Evolutionary conservation across 2,797 vertebrate species (phyloP).

Genomic region (Apogon hyalosoma): DNA sequence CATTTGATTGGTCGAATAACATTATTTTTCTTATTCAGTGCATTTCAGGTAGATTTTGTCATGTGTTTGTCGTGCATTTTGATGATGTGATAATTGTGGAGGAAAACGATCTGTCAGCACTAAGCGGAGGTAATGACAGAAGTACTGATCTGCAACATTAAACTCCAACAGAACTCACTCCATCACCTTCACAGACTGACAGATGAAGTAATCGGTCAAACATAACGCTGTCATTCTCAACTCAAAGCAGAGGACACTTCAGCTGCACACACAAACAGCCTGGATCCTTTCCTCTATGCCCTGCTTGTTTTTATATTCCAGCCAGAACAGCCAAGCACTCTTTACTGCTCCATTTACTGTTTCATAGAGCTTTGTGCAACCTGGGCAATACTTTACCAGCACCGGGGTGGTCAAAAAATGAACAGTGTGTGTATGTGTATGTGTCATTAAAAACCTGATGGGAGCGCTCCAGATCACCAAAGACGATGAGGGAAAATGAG

Average conservation of each 20-base stretch:
- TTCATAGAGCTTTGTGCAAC: conserved; percentile 39
- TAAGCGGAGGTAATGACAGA: too few species aligned
- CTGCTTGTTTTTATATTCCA: conserved; percentile 27
- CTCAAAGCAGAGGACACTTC: not conserved
- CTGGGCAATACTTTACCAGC: conserved; percentile 36
- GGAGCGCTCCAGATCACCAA: conserved; percentile 34
- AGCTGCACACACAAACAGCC: not conserved
- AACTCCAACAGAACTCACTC: not conserved
- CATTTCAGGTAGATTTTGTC: too few species aligned
- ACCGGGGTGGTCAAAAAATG: conserved; percentile 54
- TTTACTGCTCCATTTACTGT: conserved; percentile 50
- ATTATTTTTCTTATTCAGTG: too few species aligned
- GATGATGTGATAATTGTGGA: too few species aligned
- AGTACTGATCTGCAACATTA: not conserved
- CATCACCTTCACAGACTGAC: not conserved
- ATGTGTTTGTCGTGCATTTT: too few species aligned
- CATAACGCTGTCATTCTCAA: not conserved
- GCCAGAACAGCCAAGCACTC: conserved; percentile 12
- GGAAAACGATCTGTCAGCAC: too few species aligned
- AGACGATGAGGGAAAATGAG: conserved; percentile 37
- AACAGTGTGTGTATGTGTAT: conserved; percentile 10
- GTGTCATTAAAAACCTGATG: conserved; percentile 46
- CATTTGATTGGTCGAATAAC: too few species aligned
- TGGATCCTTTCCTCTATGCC: conserved; percentile 22
- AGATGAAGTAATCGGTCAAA: conserved; percentile 3